Percentiles rank a stretch among this genome's conserved stretches.
Conservation (phyloP, 2,797 vertebrate species). For the Myioborus miniatus region DNA sequence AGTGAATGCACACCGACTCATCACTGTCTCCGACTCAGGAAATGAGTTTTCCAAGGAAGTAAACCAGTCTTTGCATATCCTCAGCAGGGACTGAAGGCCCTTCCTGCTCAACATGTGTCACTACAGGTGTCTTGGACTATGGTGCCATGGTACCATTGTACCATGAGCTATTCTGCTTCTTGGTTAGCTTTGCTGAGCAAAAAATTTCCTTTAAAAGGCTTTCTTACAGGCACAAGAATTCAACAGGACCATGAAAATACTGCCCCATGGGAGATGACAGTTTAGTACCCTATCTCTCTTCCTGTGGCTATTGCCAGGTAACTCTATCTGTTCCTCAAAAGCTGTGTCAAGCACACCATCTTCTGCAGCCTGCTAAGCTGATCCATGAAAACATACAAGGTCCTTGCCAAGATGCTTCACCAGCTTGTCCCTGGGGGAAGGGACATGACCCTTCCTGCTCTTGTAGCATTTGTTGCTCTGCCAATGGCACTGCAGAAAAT, state of each 20-base stretch:
- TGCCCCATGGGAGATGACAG: too few relatives aligned
- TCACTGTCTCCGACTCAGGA: accelerated
- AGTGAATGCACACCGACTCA: not conserved
- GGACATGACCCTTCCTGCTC: not conserved
- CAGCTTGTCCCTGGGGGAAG: not conserved
- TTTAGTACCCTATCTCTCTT: not conserved
- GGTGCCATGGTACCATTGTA: too few relatives aligned
- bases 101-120: not conserved
- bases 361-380: accelerated
- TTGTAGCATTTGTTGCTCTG: not conserved
- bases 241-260: not conserved
- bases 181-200: not conserved
- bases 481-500: not conserved
- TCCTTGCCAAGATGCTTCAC: not conserved
- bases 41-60: not conserved
- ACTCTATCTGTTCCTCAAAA: not conserved
- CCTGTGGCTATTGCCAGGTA: accelerated
- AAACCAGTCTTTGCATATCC: not conserved
- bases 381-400: accelerated
- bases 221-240: not conserved
- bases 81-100: not conserved
- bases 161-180: not conserved
- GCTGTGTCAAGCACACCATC: not conserved
- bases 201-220: not conserved
- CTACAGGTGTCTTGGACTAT: too few relatives aligned